A percentile compares a stretch with the other conserved stretches of the same genome.
Evolutionary conservation across 2,113 vertebrate species (phyloP).

Genomic region (Cromileptes altivelis): DNA sequence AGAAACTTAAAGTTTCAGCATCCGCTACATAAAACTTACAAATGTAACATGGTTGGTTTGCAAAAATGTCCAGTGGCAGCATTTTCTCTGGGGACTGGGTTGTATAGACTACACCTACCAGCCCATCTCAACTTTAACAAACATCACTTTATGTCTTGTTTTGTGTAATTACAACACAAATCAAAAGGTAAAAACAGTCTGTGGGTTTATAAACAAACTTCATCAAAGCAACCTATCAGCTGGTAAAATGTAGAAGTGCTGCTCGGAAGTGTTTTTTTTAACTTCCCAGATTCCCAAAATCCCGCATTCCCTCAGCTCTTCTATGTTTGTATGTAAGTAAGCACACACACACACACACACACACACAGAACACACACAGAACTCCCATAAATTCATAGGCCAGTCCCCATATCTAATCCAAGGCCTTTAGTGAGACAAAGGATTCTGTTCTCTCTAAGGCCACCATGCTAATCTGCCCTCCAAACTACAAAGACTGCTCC

Average conservation of each 20-base stretch:
- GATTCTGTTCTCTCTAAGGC: conserved; percentile 71
- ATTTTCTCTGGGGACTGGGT: too few relatives aligned
- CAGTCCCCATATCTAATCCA: conserved; percentile 74
- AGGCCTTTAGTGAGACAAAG: conserved; percentile 77
- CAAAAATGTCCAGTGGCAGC: too few relatives aligned
- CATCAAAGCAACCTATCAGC: neutral
- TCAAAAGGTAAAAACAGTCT: neutral
- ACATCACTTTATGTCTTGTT: neutral
- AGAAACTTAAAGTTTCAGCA: too few relatives aligned
- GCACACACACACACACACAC: neutral
- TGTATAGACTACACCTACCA: neutral
- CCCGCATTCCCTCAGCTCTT: neutral
- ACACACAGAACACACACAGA: conserved; percentile 33
- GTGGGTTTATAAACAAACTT: neutral
- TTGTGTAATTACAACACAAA: neutral
- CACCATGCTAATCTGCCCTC: conserved; percentile 79
- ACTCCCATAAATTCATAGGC: conserved; percentile 63
- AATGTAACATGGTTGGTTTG: too few relatives aligned
- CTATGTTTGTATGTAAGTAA: neutral
- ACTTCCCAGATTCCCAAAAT: neutral
- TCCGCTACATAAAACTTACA: too few relatives aligned
- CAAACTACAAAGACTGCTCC: conserved; percentile 77
- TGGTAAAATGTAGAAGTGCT: neutral
- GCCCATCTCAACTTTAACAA: neutral
- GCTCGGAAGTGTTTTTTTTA: neutral